Evolutionary conservation across 2,888 invertebrate genomes (phyloP).

Genomic region (Cheilosia scutellata): DNA sequence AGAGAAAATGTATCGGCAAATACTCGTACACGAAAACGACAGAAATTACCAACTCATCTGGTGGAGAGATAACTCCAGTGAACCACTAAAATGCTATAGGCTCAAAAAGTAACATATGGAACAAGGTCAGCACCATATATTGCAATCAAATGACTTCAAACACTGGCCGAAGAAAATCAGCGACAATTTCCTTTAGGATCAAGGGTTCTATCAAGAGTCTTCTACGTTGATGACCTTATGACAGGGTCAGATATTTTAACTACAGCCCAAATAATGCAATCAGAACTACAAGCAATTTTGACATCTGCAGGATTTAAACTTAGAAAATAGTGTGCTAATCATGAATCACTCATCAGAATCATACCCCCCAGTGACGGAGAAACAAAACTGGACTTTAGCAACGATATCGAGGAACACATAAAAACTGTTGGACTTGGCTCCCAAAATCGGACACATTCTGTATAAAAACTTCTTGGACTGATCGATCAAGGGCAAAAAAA

Average conservation of each 20-base stretch:
- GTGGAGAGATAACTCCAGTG: no score
- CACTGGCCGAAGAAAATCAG: no score
- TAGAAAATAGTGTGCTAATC: neutral
- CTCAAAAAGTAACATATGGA: no score
- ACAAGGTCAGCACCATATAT: neutral
- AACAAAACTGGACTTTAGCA: neutral
- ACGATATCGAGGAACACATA: neutral
- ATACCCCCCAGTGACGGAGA: neutral
- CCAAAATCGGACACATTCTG: neutral
- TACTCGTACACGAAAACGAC: no score
- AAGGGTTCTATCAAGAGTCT: neutral
- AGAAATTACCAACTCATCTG: no score
- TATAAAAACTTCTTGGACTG: neutral
- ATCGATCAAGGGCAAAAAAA: neutral
- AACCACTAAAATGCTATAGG: no score
- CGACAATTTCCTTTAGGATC: neutral
- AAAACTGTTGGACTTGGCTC: neutral
- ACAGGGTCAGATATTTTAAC: neutral
- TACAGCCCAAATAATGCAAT: neutral
- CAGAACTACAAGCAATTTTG: no score
- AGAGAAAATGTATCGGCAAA: no score
- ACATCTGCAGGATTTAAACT: neutral
- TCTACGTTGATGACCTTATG: neutral
- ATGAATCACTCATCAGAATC: neutral
- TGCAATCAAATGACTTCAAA: neutral